Conservation (phyloP, 2,888 invertebrate genomes). For the Lucinisca nassula region DNA sequence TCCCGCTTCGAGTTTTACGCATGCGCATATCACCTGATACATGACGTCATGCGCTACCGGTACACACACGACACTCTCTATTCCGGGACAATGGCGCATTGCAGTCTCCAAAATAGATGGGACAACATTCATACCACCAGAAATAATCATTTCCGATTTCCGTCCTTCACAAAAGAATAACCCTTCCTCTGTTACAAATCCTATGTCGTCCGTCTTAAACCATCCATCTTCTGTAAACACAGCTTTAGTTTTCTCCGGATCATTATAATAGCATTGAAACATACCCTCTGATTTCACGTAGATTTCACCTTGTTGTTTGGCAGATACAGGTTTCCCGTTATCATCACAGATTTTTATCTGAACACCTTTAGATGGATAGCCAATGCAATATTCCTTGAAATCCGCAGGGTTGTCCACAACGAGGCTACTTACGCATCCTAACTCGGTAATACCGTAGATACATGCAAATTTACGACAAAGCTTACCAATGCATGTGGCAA, state of each 20-base stretch:
- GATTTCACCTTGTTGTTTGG: slow-evolving; percentile 33
- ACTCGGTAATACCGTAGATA: slow-evolving; percentile 38
- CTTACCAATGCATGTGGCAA: slow-evolving; percentile 6
- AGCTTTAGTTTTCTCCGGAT: slow-evolving; percentile 21
- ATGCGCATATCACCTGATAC: slow-evolving; percentile 69
- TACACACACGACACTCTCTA: slow-evolving; percentile 42
- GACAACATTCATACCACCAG: slow-evolving; percentile 50
- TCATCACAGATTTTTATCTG: slow-evolving; percentile 45
- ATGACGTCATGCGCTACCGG: slow-evolving; percentile 60
- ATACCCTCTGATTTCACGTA: background rate
- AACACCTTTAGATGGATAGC: slow-evolving; percentile 1
- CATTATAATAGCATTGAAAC: slow-evolving; percentile 43
- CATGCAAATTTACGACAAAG: background rate
- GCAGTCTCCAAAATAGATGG: slow-evolving; percentile 42
- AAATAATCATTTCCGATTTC: slow-evolving; percentile 49
- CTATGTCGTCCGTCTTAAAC: slow-evolving; percentile 37
- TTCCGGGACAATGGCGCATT: slow-evolving; percentile 12
- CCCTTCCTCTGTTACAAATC: slow-evolving; percentile 20
- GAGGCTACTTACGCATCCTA: background rate
- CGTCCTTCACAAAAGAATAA: slow-evolving; percentile 35
- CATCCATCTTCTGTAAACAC: slow-evolving; percentile 24
- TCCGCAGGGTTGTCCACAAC: background rate
- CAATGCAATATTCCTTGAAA: slow-evolving; percentile 2
- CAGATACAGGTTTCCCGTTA: slow-evolving; percentile 14
- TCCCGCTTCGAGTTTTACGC: slow-evolving; percentile 49